Base-by-base conservation (phyloP, 2,888 invertebrate species). In the Meandrusa payeni region DNA sequence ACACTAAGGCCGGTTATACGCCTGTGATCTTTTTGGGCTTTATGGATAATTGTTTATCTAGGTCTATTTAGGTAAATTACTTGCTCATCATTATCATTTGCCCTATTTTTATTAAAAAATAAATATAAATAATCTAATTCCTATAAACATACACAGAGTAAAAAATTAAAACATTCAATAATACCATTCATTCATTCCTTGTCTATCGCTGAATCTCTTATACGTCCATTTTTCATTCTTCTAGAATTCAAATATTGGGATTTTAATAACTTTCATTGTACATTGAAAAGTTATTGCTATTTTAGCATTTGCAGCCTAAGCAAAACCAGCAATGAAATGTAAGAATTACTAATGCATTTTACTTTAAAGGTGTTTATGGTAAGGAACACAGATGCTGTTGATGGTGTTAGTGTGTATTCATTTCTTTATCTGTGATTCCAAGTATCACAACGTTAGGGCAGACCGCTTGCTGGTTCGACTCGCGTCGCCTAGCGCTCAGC, bases 401-500 rank as follows among this genome's bases (percentile, higher is more conserved):
- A n/a, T n/a, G n/a, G 15, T 13, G 5, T 15, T 3, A 28, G 15
- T 26, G 7, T 38, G 6, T 38, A 15, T 19, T 28, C 10, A 28
- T 6, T 27, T 34, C 34, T 29, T 36, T 42, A 36, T 42, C 36
- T 42, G 36, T 42, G 41, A 36, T 22, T 29, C 27, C 23, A 39
- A 28, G 28, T 34, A 24, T 17, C 29, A 28, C 17, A 23, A 28
- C 31, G 33, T 34, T 39, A n/a, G 38, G 10, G 33, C 24, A 41
- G 31, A 27, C 13, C 32, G 17, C 32, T 47, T 39, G 34, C 40
- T 40, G 48, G 31, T 36, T 41, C 48, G 50, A 41, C 41, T 48
- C 42, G 49, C 40, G 41, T 41, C 31, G 47, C 40, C 54, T 61
- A 60, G 61, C 60, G 61, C 54, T 46, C 17, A 37, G 39, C 52